Evolutionary conservation across 2,113 vertebrate genomes (phyloP), one percentile per base, ranked within the genome.

Genomic region (Vidua macroura): DNA sequence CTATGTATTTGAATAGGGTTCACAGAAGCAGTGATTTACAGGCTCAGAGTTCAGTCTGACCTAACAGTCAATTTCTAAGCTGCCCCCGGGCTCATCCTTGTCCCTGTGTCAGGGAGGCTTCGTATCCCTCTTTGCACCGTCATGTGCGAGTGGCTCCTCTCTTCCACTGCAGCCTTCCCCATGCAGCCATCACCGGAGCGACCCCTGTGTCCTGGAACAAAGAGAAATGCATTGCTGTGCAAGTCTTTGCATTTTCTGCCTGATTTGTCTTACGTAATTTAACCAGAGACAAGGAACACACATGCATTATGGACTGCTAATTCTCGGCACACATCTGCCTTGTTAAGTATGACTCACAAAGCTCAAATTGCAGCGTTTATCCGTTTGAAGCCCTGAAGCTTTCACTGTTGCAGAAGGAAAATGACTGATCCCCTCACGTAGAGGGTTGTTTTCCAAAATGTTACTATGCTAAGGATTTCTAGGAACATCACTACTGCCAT

Each of bases 281-380:
- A 86, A 68, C 55, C 8, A 5, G 5, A 91, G 68, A 44, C 46
- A 46, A 41, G 76, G 86, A 90, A 83, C 87, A 70, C 53, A 78
- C 78, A 27, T 62, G 75, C 27, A 15, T 77, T 88, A 49, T 23
- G n/a, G 87, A 37, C 70, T 59, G 72, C 76, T 95, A 81, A 95
- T 95, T 92, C 77, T 78, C 33, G 0, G 83, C 84, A 76, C 74
- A 41, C 49, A 90, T 94, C 85, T 93, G 85, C 92, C 85, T 92
- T 60, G 64, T 81, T 95, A 76, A 90, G 78, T 64, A 41, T 95
- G 95, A 96, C 82, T 96, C 96, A 97, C 62, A 39, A 49, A 70
- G 90, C 85, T 96, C 90, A 84, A 83, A 92, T 91, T 91, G 87
- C 82, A 83, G 69, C 78, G 90, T 95, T 96, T 92, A 90, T 93